Evolutionary conservation across 2,113 vertebrate genomes (phyloP), one percentile per base, ranked within the genome.

Genomic region (Pollachius pollachius): DNA sequence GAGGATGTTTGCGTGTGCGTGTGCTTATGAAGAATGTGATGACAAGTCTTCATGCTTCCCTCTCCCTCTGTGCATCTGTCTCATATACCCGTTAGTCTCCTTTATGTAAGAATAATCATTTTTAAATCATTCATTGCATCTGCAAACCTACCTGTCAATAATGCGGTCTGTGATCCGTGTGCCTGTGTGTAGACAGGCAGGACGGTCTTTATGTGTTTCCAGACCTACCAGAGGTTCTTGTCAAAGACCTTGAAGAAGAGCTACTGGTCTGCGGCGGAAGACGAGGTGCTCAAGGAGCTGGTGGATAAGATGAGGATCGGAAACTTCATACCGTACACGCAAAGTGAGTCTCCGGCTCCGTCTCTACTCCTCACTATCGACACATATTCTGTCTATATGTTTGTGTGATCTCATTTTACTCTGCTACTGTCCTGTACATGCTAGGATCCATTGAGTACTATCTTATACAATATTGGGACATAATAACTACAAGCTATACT

Each of bases 301-400:
- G 93, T 98, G 66, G 90, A 94, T 11, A 94, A 94, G 84, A 98
- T 98, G 96, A 93, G 95, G 16, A 93, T 99, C 0, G 97, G 97
- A 71, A 94, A 87, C 83, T 97, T 96, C 66, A 95, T 97, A 72
- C 97, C 97, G 0, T 98, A 96, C 82, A 93, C 93, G 3, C 94
- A 92, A 78, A 96, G 96, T 98, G 89, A 90, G 67, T 27, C 62
- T 34, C 63, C 65, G 0, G 1, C 6, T 19, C 54, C 52, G 23
- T 25, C 23, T 6, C 18, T 59, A 75, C 70, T 93, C 94, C 61
- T 93, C 94, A 59, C 95, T 94, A 0, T 95, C 77, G 67, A 77
- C 64, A 3, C 71, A 67, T 60, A 71, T 70, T 76, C 62, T 61
- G 30, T 9, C 0, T 48, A 12, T 48, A 48, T 13, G 8, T 48